Evolutionary conservation across 2,888 invertebrate species (phyloP), one percentile per base, ranked within the genome.

Genomic region (Drosophila leonis): DNA sequence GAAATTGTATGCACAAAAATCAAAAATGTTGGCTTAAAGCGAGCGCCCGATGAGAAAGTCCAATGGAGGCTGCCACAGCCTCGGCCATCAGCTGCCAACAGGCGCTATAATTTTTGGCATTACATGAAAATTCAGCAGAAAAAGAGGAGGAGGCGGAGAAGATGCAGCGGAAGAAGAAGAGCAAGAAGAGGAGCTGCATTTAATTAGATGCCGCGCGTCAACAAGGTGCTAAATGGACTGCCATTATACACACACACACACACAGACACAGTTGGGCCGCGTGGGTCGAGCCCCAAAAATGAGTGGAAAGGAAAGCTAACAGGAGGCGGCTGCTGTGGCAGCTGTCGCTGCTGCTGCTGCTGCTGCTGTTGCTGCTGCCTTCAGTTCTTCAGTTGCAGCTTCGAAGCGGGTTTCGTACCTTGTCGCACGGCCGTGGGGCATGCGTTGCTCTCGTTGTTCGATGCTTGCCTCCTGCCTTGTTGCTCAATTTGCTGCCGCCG

Each of bases 181-280:
- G 7, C n/a, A 27, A 9, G 10, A 68, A 61, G 51, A 3, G 13
- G n/a, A 29, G 65, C n/a, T 65, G 72, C 81, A 78, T 89, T 90
- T 92, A 92, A 92, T 92, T 91, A 91, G 91, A 88, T 87, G 84
- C 85, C 84, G 91, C 91, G 82, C 91, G 82, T 91, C 91, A 91
- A 91, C 91, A 91, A 91, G 92, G 91, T 91, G 91, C 91, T 92
- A 91, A 92, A 89, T 91, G 91, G 82, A 72, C 78, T 78, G 80
- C 87, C 87, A 92, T 92, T 92, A 92, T 66, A 29, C 41, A 52
- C 41, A 64, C 69, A 51, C 62, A 65, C 62, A 51, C 44, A 39
- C 42, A 39, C 8, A 51, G 15, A 9, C 18, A 31, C 44, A 56
- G 52, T 37, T 20, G 48, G 83, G 88, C 88, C 82, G 85, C 90